Conservation (phyloP, 2,113 vertebrate species). For the Harpagus bidentatus region DNA sequence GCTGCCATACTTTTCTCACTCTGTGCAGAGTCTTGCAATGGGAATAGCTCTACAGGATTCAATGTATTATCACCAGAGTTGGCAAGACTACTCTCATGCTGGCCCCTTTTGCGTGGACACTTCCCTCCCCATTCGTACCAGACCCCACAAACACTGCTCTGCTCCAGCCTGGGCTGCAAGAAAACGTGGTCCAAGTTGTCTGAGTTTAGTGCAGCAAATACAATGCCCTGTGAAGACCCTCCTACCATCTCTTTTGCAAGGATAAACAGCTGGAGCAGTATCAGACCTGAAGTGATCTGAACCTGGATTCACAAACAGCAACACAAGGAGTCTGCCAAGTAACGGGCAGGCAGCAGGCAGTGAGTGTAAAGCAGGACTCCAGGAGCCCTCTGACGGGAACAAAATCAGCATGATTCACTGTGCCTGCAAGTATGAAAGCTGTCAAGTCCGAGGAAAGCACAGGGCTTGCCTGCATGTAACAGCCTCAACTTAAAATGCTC, state of each 20-base stretch:
- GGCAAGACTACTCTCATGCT: neutral
- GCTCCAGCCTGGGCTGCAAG: neutral
- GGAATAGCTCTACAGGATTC: neutral
- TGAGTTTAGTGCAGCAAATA: neutral
- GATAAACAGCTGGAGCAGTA: neutral
- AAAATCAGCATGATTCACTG: neutral
- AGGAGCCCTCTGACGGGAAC: neutral
- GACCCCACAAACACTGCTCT: neutral
- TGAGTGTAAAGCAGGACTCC: neutral
- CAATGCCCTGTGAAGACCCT: neutral
- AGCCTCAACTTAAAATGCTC: neutral
- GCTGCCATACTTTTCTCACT: neutral
- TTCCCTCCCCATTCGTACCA: neutral
- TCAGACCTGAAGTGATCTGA: neutral
- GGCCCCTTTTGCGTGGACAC: neutral
- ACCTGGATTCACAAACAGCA: neutral
- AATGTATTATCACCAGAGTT: neutral
- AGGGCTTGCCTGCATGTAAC: neutral
- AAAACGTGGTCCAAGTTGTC: neutral
- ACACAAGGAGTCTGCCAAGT: neutral
- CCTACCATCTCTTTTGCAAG: neutral
- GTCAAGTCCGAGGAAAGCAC: fast-evolving
- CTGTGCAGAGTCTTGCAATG: neutral
- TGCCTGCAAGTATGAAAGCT: neutral
- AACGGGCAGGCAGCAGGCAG: neutral